Base-by-base conservation (phyloP, 30 jellyfish, hydroid and myxozoan genomes). In the Mastigias papua region DNA sequence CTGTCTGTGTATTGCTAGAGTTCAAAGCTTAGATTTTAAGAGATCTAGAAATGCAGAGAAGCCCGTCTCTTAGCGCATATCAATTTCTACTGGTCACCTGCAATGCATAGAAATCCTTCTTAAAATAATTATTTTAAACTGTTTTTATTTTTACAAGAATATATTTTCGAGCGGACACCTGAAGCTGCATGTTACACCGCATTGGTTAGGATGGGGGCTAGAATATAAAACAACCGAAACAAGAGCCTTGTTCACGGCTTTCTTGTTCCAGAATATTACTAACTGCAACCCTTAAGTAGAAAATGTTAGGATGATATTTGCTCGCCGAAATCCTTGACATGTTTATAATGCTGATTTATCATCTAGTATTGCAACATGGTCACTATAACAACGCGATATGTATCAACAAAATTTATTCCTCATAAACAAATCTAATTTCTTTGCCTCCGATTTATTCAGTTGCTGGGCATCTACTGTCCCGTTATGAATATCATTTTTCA, bases 381-480 rank as follows among this genome's bases (percentile, higher is more conserved):
- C 9, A 25, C 26, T 21, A 19, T 25, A 16, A 21, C 25, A 63
- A 0, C 13, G 22, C 74, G 42, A 17, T 10, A 11, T 7, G 22
- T 27, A 26, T 63, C 37, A 80, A 37, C 94, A 78, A 75, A 85
- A 85, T 16, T 85, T 68, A 37, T 46, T 85, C 48, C 87, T 72
- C 94, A 85, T 85, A 33, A 85, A 85, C 22, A 72, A 4, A 69
- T 85, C 94, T 64, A 85, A 32, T 28, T 85, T 78, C 28, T 57
- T 73, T 20, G 77, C 69, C 17, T 73, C 94, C 0, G 69, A 19
- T 9, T 60, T 85, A 48, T 61, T 85, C 46, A 34, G 67, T 25
- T 72, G 64, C 27, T 69, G 84, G 20, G 61, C 29, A 5, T 65
- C 94, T 61, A 73, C 51, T 7, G 81, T 34, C 9, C 85, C 85